Conservation (phyloP, 1,140 invertebrate genomes). For the Meteorus sp. region DNA sequence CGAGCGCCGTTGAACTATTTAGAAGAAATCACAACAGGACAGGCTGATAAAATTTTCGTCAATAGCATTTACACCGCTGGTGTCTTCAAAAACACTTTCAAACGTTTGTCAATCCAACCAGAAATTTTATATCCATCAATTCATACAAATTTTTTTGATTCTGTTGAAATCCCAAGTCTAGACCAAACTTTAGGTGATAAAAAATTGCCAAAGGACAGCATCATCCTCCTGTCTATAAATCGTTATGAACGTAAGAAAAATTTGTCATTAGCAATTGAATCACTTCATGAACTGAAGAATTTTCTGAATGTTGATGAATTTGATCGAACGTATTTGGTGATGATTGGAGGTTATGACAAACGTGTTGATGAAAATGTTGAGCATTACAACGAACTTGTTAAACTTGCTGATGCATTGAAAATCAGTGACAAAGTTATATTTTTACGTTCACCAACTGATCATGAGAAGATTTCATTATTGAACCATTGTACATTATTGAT, state of each 20-base stretch:
- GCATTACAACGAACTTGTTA: slow-evolving; percentile 78
- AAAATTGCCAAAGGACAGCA: slow-evolving; percentile 56
- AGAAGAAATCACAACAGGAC: slow-evolving; percentile 85
- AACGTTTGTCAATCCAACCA: slow-evolving; percentile 66
- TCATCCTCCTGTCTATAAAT: slow-evolving; percentile 92
- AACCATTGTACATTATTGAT: slow-evolving; percentile 75
- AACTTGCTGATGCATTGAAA: slow-evolving; percentile 66
- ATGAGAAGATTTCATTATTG: slow-evolving; percentile 80
- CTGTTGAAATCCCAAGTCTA: slow-evolving; percentile 57
- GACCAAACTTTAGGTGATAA: slow-evolving; percentile 55
- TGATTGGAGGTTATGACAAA: slow-evolving; percentile 96
- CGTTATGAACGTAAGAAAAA: slow-evolving; percentile 98
- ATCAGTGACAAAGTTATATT: slow-evolving; percentile 81
- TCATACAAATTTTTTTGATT: slow-evolving; percentile 77
- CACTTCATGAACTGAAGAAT: slow-evolving; percentile 71
- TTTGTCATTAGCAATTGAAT: slow-evolving; percentile 78
- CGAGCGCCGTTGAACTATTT: slow-evolving; percentile 87
- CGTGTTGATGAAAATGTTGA: slow-evolving; percentile 87
- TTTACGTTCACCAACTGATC: slow-evolving; percentile 83
- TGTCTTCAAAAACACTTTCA: slow-evolving; percentile 86
- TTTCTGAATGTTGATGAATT: slow-evolving; percentile 62
- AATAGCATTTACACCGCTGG: slow-evolving; percentile 91
- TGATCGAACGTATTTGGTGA: slow-evolving; percentile 77
- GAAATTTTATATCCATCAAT: slow-evolving; percentile 94
- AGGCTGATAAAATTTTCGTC: slow-evolving; percentile 87